Conservation (phyloP, 2,888 invertebrate genomes). For the Cryptophagus acutangulus region DNA sequence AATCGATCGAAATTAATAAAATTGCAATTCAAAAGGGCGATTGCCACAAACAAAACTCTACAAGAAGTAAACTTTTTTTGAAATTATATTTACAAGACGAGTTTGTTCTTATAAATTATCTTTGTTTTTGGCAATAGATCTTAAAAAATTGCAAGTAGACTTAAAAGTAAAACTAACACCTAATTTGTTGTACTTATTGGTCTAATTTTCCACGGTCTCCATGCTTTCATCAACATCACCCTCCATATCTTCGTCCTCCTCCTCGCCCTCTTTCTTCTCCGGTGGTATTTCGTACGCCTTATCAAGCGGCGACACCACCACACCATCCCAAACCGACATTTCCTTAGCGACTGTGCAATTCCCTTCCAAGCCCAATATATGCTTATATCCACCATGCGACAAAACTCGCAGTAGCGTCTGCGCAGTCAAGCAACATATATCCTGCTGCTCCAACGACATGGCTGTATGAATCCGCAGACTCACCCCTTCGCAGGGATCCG, state of each 20-base stretch:
- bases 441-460: slow-evolving; percentile 87
- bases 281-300: slow-evolving; percentile 83
- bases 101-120: too few relatives aligned
- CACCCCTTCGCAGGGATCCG: slow-evolving; percentile 91
- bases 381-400: slow-evolving; percentile 89
- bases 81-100: too few relatives aligned
- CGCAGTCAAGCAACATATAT: slow-evolving; percentile 87
- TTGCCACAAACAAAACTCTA: too few relatives aligned
- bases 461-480: slow-evolving; percentile 86
- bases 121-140: too few relatives aligned
- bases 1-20: too few relatives aligned
- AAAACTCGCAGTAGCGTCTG: slow-evolving; percentile 89
- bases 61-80: too few relatives aligned
- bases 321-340: slow-evolving; percentile 96
- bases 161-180: too few relatives aligned
- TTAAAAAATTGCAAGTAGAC: too few relatives aligned
- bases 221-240: slow-evolving; percentile 56
- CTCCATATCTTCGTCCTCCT: slow-evolving; percentile 64
- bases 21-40: too few relatives aligned
- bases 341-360: slow-evolving; percentile 60
- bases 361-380: slow-evolving; percentile 69
- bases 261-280: slow-evolving; percentile 70
- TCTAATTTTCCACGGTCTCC: slow-evolving; percentile 47
- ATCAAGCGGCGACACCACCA: slow-evolving; percentile 92
- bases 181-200: too few relatives aligned